Evolutionary conservation across 2,888 invertebrate species (phyloP), one percentile per base, ranked within the genome.

Genomic region (Acrobeloides nanus): DNA sequence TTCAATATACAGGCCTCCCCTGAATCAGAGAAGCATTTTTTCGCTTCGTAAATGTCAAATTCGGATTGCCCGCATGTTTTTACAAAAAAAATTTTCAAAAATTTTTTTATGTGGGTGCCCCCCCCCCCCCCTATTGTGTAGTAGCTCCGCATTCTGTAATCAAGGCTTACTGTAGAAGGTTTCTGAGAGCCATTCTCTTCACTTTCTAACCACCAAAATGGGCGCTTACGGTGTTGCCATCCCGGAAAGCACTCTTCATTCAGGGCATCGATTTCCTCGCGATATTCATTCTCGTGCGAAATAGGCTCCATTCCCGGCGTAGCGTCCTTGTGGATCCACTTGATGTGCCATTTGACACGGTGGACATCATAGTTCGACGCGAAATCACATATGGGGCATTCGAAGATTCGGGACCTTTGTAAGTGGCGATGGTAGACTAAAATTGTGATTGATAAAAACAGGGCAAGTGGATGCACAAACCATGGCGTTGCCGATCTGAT

Each of bases 231-330:
- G 38, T 59, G 59, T 27, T 57, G 51, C 60, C 62, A 60, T n/a
- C 62, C 63, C n/a, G 63, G 63, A 52, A 63, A 63, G 44, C 62
- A 63, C 38, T 64, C 46, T 41, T 64, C 63, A 47, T 63, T 63
- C 37, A 61, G 42, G 8, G 27, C 46, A 38, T 63, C 63, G 38
- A 63, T 63, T 34, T 57, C 53, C 10, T 61, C 53, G 15, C 61
- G 39, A 35, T 51, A 55, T 27, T 58, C 48, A 15, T 48, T 42
- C 37, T 63, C 63, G 31, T 63, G 63, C 4, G 61, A 59, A 24
- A 63, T 55, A 5, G 63, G 63, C 34, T 64, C 61, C 35, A 61
- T 27, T 15, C 17, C 24, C 12, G 29, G 38, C 34, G 29, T 37
- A 21, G 54, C 55, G 18, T 55, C 35, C 41, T 64, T 64, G 44